phyloP scores from a whole-genome alignment of 2,113 vertebrate species.

The Oriolus oriolus region DNA sequence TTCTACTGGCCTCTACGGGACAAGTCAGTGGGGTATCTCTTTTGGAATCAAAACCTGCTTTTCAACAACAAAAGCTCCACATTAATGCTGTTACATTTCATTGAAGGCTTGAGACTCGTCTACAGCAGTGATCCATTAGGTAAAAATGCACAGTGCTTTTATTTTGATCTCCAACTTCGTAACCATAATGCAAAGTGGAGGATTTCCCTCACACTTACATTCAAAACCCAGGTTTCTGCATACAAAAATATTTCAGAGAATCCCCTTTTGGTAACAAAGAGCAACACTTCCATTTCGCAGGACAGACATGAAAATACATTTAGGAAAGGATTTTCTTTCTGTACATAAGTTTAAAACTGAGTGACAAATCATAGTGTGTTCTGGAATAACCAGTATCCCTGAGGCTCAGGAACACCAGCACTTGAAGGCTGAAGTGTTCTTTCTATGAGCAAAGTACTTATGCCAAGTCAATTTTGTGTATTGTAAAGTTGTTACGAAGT shows the following conservation, averaged over 20 bases:
- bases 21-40: neutral
- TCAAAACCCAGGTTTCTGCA: neutral
- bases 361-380: neutral
- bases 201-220: neutral
- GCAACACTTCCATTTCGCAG: neutral
- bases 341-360: accelerated
- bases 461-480: neutral
- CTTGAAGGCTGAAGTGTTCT: neutral
- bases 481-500: neutral
- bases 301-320: accelerated
- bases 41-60: neutral
- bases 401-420: neutral
- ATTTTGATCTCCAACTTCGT: neutral
- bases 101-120: neutral
- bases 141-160: neutral
- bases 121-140: neutral
- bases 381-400: neutral
- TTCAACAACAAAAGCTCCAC: neutral
- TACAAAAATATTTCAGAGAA: neutral
- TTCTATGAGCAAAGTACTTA: neutral
- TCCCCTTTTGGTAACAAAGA: neutral
- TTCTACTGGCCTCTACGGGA: neutral
- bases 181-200: neutral
- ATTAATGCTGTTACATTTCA: neutral
- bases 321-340: neutral